phyloP scores from a whole-genome alignment of 2,113 vertebrate genomes.

The Todiramphus chloris region DNA sequence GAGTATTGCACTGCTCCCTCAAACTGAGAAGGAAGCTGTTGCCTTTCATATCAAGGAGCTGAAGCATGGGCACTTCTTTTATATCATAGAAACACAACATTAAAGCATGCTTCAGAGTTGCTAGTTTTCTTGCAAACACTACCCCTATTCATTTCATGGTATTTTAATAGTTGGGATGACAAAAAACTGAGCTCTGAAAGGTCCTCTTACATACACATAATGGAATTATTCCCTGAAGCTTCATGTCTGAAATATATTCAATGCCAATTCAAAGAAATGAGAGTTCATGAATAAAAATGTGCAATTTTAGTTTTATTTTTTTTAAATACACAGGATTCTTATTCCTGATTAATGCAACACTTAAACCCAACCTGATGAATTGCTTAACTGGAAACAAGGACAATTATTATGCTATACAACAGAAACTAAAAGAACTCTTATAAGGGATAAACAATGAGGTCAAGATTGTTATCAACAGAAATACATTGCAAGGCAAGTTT shows the following conservation, averaged over 20 bases:
- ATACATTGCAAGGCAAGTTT: slow-evolving; percentile 2
- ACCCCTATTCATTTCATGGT: slow-evolving; percentile 9
- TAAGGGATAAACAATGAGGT: slow-evolving; percentile 11
- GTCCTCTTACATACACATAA: background rate
- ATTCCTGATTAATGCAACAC: background rate
- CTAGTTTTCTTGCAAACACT: background rate
- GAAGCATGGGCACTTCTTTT: background rate
- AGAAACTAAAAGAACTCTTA: background rate
- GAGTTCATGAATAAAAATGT: background rate
- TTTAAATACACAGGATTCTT: background rate
- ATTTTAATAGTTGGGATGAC: slow-evolving; percentile 5
- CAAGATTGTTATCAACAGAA: background rate
- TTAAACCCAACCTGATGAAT: background rate
- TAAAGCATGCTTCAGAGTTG: background rate
- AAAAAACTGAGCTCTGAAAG: background rate
- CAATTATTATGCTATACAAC: background rate
- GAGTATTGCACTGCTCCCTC: background rate
- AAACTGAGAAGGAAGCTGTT: slow-evolving; percentile 24
- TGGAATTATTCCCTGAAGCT: slow-evolving; percentile 38
- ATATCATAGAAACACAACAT: background rate
- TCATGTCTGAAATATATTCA: slow-evolving; percentile 24
- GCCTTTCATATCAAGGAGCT: background rate
- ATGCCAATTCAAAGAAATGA: slow-evolving; percentile 4
- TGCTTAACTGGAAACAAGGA: background rate
- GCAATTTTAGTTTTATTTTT: background rate